Percentiles rank a stretch among this genome's conserved stretches.
Evolutionary conservation across 1,140 invertebrate genomes (phyloP).

Genomic region (Leptinotarsa lineolata): DNA sequence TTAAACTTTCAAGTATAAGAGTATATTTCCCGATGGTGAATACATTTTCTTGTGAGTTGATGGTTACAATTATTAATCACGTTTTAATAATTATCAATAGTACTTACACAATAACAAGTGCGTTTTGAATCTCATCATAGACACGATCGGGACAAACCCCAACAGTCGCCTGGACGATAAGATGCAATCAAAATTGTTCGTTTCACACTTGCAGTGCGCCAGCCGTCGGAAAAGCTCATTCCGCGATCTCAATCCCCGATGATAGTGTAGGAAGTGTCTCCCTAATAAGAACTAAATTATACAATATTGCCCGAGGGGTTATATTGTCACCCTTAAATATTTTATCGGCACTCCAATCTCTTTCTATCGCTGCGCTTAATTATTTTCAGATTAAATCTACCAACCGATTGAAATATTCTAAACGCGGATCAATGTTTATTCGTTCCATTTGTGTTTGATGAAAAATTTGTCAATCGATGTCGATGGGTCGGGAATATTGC

Average conservation of each 20-base stretch:
- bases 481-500: too few species aligned
- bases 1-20: too few species aligned
- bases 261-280: conserved; percentile 12
- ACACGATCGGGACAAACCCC: too few species aligned
- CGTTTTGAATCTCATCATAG: too few species aligned
- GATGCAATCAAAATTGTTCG: too few species aligned
- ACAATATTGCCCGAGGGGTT: conserved; percentile 26
- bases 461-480: not conserved
- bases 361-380: conserved; percentile 20
- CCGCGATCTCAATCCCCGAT: not conserved
- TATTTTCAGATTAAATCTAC: conserved; percentile 23
- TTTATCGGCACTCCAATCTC: conserved; percentile 24
- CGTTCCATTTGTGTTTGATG: not conserved
- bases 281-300: conserved; percentile 28
- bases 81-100: too few species aligned
- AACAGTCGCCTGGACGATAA: too few species aligned
- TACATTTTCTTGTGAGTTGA: too few species aligned
- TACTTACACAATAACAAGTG: too few species aligned
- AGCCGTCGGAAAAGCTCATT: not conserved
- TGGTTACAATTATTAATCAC: too few species aligned
- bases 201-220: not conserved
- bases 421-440: not conserved
- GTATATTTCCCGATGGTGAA: too few species aligned
- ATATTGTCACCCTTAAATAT: conserved; percentile 29
- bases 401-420: not conserved